phyloP scores from a whole-genome alignment of 2,888 invertebrate genomes.

The Aporophyla nigra region DNA sequence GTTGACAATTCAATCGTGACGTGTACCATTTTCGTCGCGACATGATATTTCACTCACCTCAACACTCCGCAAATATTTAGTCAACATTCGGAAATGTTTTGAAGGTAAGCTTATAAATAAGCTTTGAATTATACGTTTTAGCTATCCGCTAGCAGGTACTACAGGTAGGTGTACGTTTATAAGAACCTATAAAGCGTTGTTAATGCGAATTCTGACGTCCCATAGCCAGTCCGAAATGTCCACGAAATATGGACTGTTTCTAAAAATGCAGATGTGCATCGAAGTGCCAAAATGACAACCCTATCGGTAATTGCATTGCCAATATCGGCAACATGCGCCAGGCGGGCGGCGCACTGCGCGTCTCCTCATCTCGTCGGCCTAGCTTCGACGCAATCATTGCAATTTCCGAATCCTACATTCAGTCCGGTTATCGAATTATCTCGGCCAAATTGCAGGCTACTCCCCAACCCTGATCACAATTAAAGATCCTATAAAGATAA shows the following conservation, averaged over 20 bases:
- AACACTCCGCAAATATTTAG: conserved; percentile 44
- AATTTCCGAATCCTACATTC: conserved; percentile 84
- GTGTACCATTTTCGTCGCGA: conserved; percentile 53
- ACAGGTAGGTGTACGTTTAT: not conserved
- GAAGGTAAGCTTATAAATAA: conserved; percentile 45
- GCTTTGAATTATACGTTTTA: conserved; percentile 27
- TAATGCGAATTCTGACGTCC: not conserved
- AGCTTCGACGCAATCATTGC: conserved; percentile 83
- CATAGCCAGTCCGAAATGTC: not conserved
- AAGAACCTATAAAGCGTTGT: not conserved
- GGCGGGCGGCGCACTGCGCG: conserved; percentile 62
- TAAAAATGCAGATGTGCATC: conserved; percentile 29
- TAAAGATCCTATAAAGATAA: conserved; percentile 59
- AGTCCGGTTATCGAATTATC: conserved; percentile 70
- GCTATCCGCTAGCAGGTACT: not conserved
- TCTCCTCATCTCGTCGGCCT: conserved; percentile 71
- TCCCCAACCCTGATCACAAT: conserved; percentile 55
- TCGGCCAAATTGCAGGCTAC: conserved; percentile 60
- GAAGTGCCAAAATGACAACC: conserved; percentile 63
- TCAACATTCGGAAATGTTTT: conserved; percentile 37
- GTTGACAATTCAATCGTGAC: conserved; percentile 65
- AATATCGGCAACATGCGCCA: conserved; percentile 71
- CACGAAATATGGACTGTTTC: not conserved
- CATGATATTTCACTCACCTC: conserved; percentile 58
- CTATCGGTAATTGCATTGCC: conserved; percentile 78